Evolutionary conservation across 2,113 vertebrate genomes (phyloP).

Genomic region (Phalacrocorax carbo): DNA sequence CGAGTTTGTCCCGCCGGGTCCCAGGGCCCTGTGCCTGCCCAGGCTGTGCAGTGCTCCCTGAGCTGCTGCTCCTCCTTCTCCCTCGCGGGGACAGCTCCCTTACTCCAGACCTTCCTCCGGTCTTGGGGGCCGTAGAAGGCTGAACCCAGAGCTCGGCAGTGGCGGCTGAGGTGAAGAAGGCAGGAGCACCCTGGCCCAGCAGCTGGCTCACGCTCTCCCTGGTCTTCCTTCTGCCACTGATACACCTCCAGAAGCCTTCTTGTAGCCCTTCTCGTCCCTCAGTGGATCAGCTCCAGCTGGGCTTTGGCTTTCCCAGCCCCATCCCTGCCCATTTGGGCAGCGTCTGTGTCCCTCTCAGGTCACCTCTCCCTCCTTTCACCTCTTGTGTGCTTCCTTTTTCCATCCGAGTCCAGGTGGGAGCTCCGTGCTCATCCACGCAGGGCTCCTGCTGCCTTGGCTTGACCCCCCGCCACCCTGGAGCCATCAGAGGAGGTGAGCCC

Average conservation of each 20-base stretch:
- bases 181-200: neutral
- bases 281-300: too few relatives aligned
- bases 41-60: neutral
- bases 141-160: neutral
- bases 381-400: neutral
- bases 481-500: neutral
- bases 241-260: neutral
- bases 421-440: neutral
- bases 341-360: too few relatives aligned
- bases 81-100: neutral
- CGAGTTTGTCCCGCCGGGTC: rapidly evolving
- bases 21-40: neutral
- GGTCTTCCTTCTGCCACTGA: neutral
- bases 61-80: neutral
- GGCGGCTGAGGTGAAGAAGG: neutral
- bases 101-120: neutral
- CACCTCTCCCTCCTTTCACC: neutral
- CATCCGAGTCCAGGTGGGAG: neutral
- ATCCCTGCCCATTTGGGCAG: neutral
- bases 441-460: neutral
- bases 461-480: too few relatives aligned
- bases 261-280: neutral
- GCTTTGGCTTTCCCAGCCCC: neutral
- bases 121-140: neutral
- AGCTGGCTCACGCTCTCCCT: neutral